Evolutionary conservation across 2,797 vertebrate species (phyloP), one percentile per base, ranked within the genome.

Genomic region (Choloepus didactylus): DNA sequence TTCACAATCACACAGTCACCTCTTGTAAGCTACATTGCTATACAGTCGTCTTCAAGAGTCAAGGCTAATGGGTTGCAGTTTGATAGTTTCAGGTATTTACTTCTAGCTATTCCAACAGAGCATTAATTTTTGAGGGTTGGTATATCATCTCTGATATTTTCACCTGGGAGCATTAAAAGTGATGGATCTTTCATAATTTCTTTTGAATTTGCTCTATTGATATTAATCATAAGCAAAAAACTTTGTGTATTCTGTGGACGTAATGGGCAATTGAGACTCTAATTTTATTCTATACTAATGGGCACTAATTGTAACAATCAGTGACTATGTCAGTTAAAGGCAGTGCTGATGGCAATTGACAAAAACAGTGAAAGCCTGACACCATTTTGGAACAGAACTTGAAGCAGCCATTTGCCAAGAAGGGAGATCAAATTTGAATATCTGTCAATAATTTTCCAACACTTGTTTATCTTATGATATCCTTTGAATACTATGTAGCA

Each of bases 251-350:
- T 98, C 97, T 97, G 93, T 96, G 96, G 98, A 98, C 97, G 92
- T 98, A 98, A 98, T 96, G 97, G 98, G 97, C 98, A 98, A 98
- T 97, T 98, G 98, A 98, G 96, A 98, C 97, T 97, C 97, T 98
- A 97, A 98, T 98, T 98, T 98, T 96, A 95, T 96, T 98, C 97
- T 96, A 97, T 98, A 97, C 97, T 98, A 98, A 98, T 97, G 97
- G 97, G 95, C 98, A 97, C 96, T 98, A 98, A 98, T 98, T 98
- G 97, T 98, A 97, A 98, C 97, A 97, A 97, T 98, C 97, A 97
- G 97, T 97, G 98, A 98, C 98, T 97, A 98, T 98, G 97, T 98
- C 98, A 98, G 96, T 97, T 98, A 98, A 98, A 98, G 97, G 97
- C 97, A 98, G 95, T 96, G 97, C 98, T 97, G 97, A 98, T 97